Percentiles rank a stretch among this genome's conserved stretches.
Conservation (phyloP, 2,888 invertebrate species). For the Cordilura impudica region DNA sequence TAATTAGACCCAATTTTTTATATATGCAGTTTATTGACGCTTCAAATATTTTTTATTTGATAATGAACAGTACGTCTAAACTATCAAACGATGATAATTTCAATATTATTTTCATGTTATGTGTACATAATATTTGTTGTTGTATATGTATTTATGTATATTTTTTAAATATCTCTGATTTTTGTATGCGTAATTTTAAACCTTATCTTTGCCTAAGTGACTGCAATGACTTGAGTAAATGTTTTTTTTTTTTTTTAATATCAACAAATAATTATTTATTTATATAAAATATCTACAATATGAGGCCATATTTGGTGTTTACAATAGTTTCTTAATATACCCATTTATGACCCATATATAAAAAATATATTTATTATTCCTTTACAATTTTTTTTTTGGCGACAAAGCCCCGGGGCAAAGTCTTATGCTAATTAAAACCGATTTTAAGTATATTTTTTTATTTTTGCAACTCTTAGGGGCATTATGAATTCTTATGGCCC, state of each 20-base stretch:
- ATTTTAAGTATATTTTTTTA: too few species aligned
- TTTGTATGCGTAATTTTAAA: constrained; percentile 27
- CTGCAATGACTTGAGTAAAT: constrained; percentile 14
- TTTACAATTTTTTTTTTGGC: neutral
- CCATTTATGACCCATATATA: too few species aligned
- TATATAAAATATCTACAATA: neutral
- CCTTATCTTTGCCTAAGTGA: constrained; percentile 35
- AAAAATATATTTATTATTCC: neutral
- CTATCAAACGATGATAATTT: neutral
- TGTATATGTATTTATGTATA: neutral
- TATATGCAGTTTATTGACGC: constrained; percentile 25
- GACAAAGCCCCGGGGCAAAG: too few species aligned
- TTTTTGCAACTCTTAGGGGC: too few species aligned
- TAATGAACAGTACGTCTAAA: constrained; percentile 10
- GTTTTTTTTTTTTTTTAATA: neutral
- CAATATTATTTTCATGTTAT: too few species aligned
- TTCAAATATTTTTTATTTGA: constrained; percentile 6
- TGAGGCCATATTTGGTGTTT: constrained; percentile 16
- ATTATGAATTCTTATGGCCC: too few species aligned
- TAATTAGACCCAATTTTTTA: neutral
- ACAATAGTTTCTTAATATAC: neutral
- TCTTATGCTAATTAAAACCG: too few species aligned
- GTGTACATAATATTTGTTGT: neutral
- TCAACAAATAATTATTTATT: neutral
- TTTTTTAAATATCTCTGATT: constrained; percentile 1